Conservation (phyloP, 35 echinoderm and acorn worm genomes). For the Anneissia japonica region DNA sequence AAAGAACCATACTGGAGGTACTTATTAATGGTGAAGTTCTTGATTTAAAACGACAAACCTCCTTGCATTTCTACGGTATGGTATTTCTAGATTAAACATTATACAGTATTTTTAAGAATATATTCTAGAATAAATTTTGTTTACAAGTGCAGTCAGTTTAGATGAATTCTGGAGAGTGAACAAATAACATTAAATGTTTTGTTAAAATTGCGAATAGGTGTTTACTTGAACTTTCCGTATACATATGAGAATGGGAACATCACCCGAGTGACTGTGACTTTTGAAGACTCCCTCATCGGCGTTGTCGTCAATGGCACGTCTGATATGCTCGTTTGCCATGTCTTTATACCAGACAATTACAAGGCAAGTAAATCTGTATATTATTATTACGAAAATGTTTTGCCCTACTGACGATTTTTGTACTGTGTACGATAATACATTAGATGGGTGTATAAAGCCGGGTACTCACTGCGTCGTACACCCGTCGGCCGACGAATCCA, state of each 20-base stretch:
- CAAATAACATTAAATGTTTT: too few species aligned
- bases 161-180: too few species aligned
- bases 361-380: slow-evolving; percentile 63
- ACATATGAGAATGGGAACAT: slow-evolving; percentile 68
- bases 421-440: too few species aligned
- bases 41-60: slow-evolving; percentile 40
- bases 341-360: slow-evolving; percentile 80
- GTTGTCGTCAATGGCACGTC: slow-evolving; percentile 82
- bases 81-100: too few species aligned
- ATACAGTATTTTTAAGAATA: too few species aligned
- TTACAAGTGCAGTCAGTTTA: too few species aligned
- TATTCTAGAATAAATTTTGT: too few species aligned
- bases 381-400: too few species aligned
- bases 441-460: too few species aligned
- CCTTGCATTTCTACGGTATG: neutral
- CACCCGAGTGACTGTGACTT: slow-evolving; percentile 80
- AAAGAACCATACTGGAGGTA: slow-evolving; percentile 69
- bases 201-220: slow-evolving; percentile 48
- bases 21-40: slow-evolving; percentile 50
- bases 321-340: slow-evolving; percentile 53
- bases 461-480: too few species aligned
- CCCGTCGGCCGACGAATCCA: too few species aligned
- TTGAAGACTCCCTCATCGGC: slow-evolving; percentile 70
- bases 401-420: too few species aligned
- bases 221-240: slow-evolving; percentile 70